These are phyloP conservation scores for Ametastegia equiseti DNA, from an alignment of 2,888 invertebrate species.

Conservation along the genomic window DNA sequence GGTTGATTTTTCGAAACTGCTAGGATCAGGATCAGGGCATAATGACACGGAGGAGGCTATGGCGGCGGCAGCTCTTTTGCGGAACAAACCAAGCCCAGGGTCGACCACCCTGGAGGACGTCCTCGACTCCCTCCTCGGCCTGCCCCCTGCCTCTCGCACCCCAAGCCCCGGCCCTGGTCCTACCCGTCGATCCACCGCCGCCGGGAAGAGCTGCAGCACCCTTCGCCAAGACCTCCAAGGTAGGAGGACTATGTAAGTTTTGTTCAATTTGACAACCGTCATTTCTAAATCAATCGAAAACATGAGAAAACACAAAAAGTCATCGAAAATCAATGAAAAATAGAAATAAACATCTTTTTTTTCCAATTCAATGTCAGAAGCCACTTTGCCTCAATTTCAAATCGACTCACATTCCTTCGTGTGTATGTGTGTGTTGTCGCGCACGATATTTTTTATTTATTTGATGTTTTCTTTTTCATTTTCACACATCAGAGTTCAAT, in stretches of 20 bases:
- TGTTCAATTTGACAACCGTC: slow-evolving; percentile 77
- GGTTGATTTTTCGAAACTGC: slow-evolving; percentile 55
- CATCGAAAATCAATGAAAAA: background rate
- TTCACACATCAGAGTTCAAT: background rate
- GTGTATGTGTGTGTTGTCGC: background rate
- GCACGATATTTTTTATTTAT: background rate
- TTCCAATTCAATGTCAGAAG: background rate
- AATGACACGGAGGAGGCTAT: slow-evolving; percentile 73
- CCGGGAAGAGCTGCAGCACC: slow-evolving; percentile 74
- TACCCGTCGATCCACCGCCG: slow-evolving; percentile 62
- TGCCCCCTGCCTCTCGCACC: slow-evolving; percentile 87
- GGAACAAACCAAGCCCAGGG: slow-evolving; percentile 79
- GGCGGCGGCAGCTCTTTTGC: slow-evolving; percentile 72
- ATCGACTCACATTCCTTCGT: background rate
- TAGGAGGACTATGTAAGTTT: slow-evolving; percentile 89
- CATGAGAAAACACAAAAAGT: background rate
- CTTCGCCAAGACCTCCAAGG: slow-evolving; percentile 79
- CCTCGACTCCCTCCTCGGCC: slow-evolving; percentile 92
- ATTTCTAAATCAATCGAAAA: slow-evolving; percentile 53
- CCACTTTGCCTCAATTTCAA: slow-evolving; percentile 4
- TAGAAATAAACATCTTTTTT: background rate
- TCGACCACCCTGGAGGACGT: slow-evolving; percentile 96
- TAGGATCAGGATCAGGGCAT: slow-evolving; percentile 73
- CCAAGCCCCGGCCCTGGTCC: slow-evolving; percentile 82
- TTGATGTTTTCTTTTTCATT: background rate